Base-by-base conservation (phyloP, 2,888 invertebrate genomes). In the Dryococelus australis region DNA sequence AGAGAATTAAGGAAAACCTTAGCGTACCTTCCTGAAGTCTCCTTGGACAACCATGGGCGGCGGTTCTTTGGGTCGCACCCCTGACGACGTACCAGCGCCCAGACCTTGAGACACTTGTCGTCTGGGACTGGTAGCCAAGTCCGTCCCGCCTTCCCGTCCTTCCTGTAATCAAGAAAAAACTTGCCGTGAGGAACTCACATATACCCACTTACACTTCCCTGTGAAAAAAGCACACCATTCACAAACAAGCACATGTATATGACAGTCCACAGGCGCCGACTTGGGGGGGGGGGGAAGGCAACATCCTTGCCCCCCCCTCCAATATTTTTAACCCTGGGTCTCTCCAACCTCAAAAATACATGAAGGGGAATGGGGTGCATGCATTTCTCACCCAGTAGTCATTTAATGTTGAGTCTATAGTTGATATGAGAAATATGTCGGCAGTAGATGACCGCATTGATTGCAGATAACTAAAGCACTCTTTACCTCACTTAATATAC, bases 111-210 rank as follows among this genome's bases (percentile, higher is more conserved):
- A 95, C 92, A 95, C 96, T 92, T 96, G 97, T 92, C 97, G 96
- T 91, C 97, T 95, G 92, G 97, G 97, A 93, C 97, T 97, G 92
- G 97, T 97, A 93, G 97, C 97, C 94, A 97, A 95, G 94, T 97
- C 97, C 94, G 97, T 96, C 95, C 97, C 96, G 95, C 97, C 97
- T 94, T 97, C 96, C 94, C 97, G 97, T 94, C 96, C 97, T 94
- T 97, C 97, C 97, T 97, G 92, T n/a, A 92, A 92, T 88, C 87
- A 90, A 89, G 86, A 89, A 86, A 88, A 89, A 89, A 80, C 65
- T 43, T 43, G 28, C 47, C 43, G 47, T 85, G 20, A 85, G 13
- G 4, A 35, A 35, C 43, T 43, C 27, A 16, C 84, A 28, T 13
- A 28, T 43, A 84, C 27, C 12, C 26, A 24, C 43, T 6, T 84